Conservation (phyloP, 2,888 invertebrate genomes). For the Lasioglossum oenotherae region DNA sequence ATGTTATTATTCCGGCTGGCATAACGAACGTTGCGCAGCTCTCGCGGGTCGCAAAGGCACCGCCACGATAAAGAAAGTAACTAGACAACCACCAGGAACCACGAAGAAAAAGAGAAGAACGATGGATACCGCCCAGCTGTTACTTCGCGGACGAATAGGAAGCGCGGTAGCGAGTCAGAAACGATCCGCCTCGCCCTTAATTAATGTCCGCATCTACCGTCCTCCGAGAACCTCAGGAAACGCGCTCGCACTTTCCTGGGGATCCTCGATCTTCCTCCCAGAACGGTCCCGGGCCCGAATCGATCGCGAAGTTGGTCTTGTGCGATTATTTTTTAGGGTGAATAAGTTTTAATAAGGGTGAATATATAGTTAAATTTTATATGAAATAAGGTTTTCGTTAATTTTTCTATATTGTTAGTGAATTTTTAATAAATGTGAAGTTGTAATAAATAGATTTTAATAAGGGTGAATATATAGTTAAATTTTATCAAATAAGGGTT, state of each 20-base stretch:
- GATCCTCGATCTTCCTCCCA: not conserved
- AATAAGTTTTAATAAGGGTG: no score
- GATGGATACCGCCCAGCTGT: constrained; percentile 30
- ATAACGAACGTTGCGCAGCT: constrained; percentile 50
- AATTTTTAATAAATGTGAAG: no score
- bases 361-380: no score
- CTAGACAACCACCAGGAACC: constrained; percentile 18
- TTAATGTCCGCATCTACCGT: constrained; percentile 51
- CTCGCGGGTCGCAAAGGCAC: constrained; percentile 55
- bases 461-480: no score
- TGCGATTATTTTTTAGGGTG: no score
- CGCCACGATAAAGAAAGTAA: constrained; percentile 55
- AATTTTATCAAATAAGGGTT: no score
- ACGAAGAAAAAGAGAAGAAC: constrained; percentile 31
- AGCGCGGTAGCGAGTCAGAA: constrained; percentile 4
- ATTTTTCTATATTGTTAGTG: no score
- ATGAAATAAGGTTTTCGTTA: no score
- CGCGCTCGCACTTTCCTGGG: not conserved
- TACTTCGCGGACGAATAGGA: constrained; percentile 36
- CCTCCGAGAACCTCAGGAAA: not conserved
- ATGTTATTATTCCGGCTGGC: constrained; percentile 65
- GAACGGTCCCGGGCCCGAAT: not conserved
- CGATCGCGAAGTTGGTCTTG: not conserved
- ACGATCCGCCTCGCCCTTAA: constrained; percentile 49
- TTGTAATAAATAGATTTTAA: no score